phyloP scores from a whole-genome alignment of 2,888 invertebrate genomes.

The Meta bourneti region DNA sequence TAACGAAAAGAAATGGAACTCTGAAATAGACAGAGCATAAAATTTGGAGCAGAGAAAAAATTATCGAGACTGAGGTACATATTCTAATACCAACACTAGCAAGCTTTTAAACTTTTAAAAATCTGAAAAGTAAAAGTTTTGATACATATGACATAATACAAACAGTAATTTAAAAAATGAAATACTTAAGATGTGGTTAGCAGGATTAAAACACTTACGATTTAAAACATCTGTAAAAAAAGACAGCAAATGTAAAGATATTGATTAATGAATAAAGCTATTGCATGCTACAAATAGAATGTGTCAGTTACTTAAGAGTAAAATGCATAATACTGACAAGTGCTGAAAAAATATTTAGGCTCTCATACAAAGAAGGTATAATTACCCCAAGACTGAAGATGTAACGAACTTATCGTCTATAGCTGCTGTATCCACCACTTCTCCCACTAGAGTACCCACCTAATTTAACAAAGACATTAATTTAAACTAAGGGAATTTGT shows the following conservation, averaged over 20 bases:
- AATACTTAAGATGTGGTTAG: too few species aligned
- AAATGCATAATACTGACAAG: too few species aligned
- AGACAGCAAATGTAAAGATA: background rate
- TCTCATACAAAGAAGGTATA: constrained; percentile 1
- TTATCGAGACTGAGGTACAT: constrained; percentile 19
- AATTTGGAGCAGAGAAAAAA: background rate
- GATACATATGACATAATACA: background rate
- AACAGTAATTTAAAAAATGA: too few species aligned
- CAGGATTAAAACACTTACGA: background rate
- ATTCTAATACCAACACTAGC: background rate
- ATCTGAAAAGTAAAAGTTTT: constrained; percentile 30
- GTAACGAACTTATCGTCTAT: constrained; percentile 46
- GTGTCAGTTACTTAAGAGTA: too few species aligned
- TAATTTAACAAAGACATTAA: constrained; percentile 2
- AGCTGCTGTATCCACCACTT: constrained; percentile 71
- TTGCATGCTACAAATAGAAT: too few species aligned
- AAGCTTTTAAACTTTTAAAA: background rate
- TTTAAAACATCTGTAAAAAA: background rate
- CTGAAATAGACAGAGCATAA: background rate
- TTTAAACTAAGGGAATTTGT: background rate
- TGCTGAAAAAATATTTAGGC: background rate
- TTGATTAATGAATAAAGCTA: too few species aligned
- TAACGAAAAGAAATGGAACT: background rate
- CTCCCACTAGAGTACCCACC: constrained; percentile 69
- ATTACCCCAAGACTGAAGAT: constrained; percentile 56